Percentiles rank a stretch among this genome's conserved stretches.
Conservation (phyloP, 2,113 vertebrate genomes). For the Erythrocercus mccallii region DNA sequence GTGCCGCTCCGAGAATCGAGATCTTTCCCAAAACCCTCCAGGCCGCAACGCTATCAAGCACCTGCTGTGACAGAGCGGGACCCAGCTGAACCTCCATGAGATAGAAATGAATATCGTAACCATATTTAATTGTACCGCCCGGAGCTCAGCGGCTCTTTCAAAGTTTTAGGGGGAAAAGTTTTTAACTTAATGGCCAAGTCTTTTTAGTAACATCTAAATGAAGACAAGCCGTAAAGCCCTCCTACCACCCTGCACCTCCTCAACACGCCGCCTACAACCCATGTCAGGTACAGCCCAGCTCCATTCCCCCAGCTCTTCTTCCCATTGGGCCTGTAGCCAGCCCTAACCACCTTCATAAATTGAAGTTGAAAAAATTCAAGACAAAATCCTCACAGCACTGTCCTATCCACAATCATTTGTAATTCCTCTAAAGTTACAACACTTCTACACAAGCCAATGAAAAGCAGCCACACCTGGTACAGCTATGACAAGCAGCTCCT, state of each 20-base stretch:
- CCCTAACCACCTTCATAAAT: accelerated
- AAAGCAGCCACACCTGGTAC: not conserved
- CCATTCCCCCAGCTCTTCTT: too few species aligned
- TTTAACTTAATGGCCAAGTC: not conserved
- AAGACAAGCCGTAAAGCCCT: not conserved
- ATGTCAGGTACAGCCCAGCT: not conserved
- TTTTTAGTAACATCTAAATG: not conserved
- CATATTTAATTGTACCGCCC: accelerated
- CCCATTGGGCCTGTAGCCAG: not conserved
- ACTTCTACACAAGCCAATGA: not conserved
- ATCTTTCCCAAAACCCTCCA: accelerated
- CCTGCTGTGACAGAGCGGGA: too few species aligned
- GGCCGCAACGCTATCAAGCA: accelerated
- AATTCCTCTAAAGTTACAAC: not conserved
- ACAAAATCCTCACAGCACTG: not conserved
- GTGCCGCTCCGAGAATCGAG: too few species aligned
- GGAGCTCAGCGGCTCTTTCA: not conserved
- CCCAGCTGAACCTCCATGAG: accelerated
- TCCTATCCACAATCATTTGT: too few species aligned
- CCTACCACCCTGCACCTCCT: not conserved
- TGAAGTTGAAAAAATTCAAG: not conserved
- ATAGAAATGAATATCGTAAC: accelerated
- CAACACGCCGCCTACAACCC: not conserved
- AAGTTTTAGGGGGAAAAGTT: not conserved
- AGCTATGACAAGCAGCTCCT: not conserved